These are phyloP conservation scores for Mizuhopecten yessoensis DNA, from an alignment of 1,140 invertebrate genomes.

Conservation along the genomic window DNA sequence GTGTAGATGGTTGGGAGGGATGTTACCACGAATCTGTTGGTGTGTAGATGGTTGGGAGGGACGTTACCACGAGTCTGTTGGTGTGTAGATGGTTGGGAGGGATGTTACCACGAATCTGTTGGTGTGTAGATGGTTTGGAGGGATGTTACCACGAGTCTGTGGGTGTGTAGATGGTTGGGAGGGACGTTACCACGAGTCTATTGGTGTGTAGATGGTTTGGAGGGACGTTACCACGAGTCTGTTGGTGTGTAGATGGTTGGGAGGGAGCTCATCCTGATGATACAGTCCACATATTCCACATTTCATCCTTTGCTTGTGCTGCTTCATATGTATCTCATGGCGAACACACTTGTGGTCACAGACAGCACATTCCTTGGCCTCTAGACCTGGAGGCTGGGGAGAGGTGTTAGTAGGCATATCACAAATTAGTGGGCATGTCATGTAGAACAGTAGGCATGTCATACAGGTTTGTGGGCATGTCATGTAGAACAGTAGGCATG, in stretches of 20 bases:
- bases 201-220: neutral
- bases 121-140: too few species aligned
- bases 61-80: too few species aligned
- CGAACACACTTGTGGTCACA: neutral
- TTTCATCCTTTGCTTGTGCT: neutral
- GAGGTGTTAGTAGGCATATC: neutral
- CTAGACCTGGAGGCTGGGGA: neutral
- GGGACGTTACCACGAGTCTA: too few species aligned
- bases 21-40: too few species aligned
- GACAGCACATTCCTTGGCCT: neutral
- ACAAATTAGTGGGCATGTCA: too few species aligned
- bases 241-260: neutral
- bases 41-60: too few species aligned
- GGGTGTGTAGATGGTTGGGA: neutral
- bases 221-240: neutral
- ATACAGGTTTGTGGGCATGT: too few species aligned
- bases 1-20: neutral
- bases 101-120: too few species aligned
- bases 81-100: too few species aligned
- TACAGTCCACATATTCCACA: constrained; percentile 1
- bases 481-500: too few species aligned
- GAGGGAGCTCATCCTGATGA: neutral
- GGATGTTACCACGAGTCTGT: too few species aligned
- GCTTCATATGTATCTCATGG: constrained; percentile 14
- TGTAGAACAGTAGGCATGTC: too few species aligned